Base-by-base conservation (phyloP, 2,113 vertebrate genomes). In the Bucco capensis region DNA sequence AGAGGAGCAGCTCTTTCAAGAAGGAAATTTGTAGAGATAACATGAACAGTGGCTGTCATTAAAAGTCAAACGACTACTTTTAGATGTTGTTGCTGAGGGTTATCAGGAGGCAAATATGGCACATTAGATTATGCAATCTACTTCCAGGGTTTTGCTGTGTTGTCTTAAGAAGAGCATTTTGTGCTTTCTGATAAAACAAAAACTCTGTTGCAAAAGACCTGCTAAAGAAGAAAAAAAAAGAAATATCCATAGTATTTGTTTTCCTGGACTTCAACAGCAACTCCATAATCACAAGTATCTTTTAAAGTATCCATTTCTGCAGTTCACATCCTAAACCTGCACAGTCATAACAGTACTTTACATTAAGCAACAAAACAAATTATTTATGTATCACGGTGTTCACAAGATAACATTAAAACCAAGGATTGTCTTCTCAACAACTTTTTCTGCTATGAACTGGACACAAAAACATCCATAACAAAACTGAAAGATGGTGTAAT, bases 41-140 rank as follows among this genome's bases (percentile, higher is more conserved):
- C 70, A 81, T 87, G 94, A 96, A 91, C 81, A 54, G 93, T 62
- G 85, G 58, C 86, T 94, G 83, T 95, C 93, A 89, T 92, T 95
- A 84, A 80, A 80, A 96, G 92, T 86, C 94, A 92, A 96, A 93
- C 70, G 86, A 93, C 95, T 96, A 78, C 95, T 96, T 96, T 89
- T 80, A 87, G 83, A 95, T 94, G 66, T 66, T 84, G 72, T 54
- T 93, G 61, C 37, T 42, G 66, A 92, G 89, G 78, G 78, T 95
- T 98, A 98, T 98, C 97, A 94, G 90, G 97, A 97, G 94, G 91
- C 92, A 98, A 98, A 98, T 97, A 98, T 56, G 96, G 95, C 95
- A 88, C 54, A 83, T 93, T 83, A 97, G 97, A 98, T 97, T 97
- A 97, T 85, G 65, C 38, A 95, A 78, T 35, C 28, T 76, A 33